Percentiles rank a stretch among this genome's conserved stretches.
These are phyloP conservation scores for Sebastes schlegelii DNA, from an alignment of 2,113 vertebrate species.

Conservation along the genomic window DNA sequence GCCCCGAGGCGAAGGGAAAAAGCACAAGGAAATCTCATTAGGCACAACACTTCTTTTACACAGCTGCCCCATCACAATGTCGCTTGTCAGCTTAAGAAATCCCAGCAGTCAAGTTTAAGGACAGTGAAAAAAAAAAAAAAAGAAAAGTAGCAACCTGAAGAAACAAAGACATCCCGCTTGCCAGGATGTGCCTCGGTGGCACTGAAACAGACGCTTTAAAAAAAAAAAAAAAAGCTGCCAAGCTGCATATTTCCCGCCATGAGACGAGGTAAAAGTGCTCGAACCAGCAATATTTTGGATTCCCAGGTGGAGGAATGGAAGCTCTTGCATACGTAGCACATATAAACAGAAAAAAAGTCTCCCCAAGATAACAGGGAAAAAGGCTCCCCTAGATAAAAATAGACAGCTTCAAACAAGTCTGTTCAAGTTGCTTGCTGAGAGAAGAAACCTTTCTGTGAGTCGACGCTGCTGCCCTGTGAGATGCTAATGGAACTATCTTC, in stretches of 20 bases:
- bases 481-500: constrained; percentile 19
- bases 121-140: constrained; percentile 36
- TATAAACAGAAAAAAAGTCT: constrained; percentile 68
- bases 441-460: constrained; percentile 32
- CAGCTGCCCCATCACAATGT: constrained; percentile 64
- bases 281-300: constrained; percentile 79
- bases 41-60: constrained; percentile 71
- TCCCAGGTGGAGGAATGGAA: constrained; percentile 73
- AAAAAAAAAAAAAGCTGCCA: constrained; percentile 67
- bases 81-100: constrained; percentile 54
- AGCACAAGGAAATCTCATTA: constrained; percentile 81
- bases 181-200: constrained; percentile 42
- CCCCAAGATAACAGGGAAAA: constrained; percentile 45
- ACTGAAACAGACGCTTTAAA: constrained; percentile 56
- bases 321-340: constrained; percentile 74
- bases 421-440: constrained; percentile 38
- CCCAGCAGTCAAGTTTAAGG: constrained; percentile 69
- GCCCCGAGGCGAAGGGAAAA: constrained; percentile 59
- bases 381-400: constrained; percentile 69
- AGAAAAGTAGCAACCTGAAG: constrained; percentile 42
- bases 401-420: constrained; percentile 74
- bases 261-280: constrained; percentile 78
- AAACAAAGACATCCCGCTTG: constrained; percentile 56
- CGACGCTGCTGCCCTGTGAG: not conserved
- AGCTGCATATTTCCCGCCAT: constrained; percentile 74